Percentiles rank a stretch among this genome's conserved stretches.
Evolutionary conservation across 2,888 invertebrate genomes (phyloP).

Genomic region (Blera fallax): DNA sequence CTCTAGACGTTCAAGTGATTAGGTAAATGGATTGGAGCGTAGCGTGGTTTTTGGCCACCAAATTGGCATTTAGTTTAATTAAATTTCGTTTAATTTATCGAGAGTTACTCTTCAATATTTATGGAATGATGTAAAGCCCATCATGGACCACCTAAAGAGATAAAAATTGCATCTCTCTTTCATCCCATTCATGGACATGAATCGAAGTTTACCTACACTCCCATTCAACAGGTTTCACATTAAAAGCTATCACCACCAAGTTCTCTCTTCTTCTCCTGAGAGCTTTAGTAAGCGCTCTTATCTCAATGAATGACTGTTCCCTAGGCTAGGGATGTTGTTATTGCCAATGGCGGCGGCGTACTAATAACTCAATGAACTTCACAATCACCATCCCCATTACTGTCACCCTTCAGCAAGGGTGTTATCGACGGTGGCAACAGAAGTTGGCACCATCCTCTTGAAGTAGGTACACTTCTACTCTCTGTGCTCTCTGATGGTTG

Average conservation of each 20-base stretch:
- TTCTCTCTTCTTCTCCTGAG: constrained; percentile 52
- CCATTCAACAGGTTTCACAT: constrained; percentile 64
- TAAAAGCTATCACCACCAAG: constrained; percentile 44
- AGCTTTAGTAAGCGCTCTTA: constrained; percentile 50
- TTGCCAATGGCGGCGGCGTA: constrained; percentile 69
- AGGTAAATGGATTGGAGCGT: constrained; percentile 52
- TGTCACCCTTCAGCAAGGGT: constrained; percentile 15
- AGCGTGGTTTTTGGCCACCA: constrained; percentile 55
- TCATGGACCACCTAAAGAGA: constrained; percentile 56
- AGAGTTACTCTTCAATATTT: neutral
- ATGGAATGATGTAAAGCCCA: neutral
- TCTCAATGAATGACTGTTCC: constrained; percentile 52
- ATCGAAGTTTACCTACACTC: neutral
- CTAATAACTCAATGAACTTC: constrained; percentile 55
- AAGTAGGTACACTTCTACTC: constrained; percentile 35
- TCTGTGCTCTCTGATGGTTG: constrained; percentile 55
- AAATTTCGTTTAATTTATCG: constrained; percentile 49
- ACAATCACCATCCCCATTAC: constrained; percentile 22
- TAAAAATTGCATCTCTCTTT: constrained; percentile 20
- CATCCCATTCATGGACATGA: constrained; percentile 14
- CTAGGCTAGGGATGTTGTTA: constrained; percentile 51
- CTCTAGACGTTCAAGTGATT: constrained; percentile 36
- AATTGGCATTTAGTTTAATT: constrained; percentile 59
- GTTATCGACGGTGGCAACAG: constrained; percentile 32
- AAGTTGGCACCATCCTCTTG: constrained; percentile 39